These are phyloP conservation scores for Goniozus legneri DNA, from an alignment of 1,140 invertebrate genomes.

Conservation along the genomic window DNA sequence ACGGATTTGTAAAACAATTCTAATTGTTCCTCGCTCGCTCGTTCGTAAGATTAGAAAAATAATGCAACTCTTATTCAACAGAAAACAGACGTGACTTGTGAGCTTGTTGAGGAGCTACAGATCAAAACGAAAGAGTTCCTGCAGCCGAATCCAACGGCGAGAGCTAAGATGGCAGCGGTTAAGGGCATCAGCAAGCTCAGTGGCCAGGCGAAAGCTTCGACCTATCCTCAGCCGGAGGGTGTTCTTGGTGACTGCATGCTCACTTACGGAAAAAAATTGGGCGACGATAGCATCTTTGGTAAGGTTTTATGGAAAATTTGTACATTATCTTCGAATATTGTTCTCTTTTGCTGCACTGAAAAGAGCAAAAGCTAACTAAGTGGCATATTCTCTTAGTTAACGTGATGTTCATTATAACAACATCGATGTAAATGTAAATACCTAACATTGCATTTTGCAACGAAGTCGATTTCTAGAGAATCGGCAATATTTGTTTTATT, in stretches of 20 bases:
- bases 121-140: conserved; percentile 97
- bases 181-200: conserved; percentile 87
- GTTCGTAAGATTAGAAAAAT: conserved; percentile 2
- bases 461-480: too few relatives aligned
- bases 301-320: conserved; percentile 28
- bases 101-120: conserved; percentile 93
- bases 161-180: conserved; percentile 93
- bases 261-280: conserved; percentile 91
- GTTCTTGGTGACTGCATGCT: conserved; percentile 96
- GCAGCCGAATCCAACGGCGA: conserved; percentile 95
- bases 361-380: too few relatives aligned
- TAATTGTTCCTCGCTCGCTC: too few relatives aligned
- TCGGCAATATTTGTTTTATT: too few relatives aligned
- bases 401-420: too few relatives aligned
- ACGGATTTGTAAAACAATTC: too few relatives aligned
- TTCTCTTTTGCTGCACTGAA: too few relatives aligned
- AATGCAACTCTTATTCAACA: conserved; percentile 48
- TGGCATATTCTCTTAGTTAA: too few relatives aligned
- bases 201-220: conserved; percentile 84
- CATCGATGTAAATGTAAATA: too few relatives aligned
- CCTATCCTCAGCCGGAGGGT: conserved; percentile 98
- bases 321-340: too few relatives aligned
- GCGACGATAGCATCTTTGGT: conserved; percentile 93
- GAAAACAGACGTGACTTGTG: conserved; percentile 95
- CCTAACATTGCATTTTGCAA: too few relatives aligned